phyloP scores from a whole-genome alignment of 2,797 vertebrate genomes.

The Peromyscus melanophrys region DNA sequence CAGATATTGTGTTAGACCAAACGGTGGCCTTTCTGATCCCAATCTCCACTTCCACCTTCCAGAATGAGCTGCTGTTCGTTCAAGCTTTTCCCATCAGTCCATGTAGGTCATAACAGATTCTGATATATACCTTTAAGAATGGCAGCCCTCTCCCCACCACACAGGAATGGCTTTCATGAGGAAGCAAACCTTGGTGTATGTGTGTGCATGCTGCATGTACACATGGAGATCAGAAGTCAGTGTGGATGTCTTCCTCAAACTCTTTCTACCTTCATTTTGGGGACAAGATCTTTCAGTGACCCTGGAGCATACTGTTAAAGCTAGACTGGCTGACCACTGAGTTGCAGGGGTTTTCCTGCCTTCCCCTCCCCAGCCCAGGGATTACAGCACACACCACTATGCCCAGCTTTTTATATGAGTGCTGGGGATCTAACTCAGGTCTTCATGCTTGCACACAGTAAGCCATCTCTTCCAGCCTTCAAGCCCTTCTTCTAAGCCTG shows the following conservation, averaged over 20 bases:
- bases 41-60: background rate
- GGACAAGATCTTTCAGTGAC: background rate
- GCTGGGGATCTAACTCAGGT: background rate
- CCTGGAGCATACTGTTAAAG: background rate
- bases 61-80: background rate
- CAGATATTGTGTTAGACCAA: background rate
- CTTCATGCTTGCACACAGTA: background rate
- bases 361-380: background rate
- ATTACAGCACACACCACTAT: background rate
- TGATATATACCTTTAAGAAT: constrained; percentile 26
- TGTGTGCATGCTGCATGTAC: background rate
- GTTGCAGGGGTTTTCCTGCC: background rate
- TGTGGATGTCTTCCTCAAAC: background rate
- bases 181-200: background rate
- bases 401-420: background rate
- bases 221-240: background rate
- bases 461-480: background rate
- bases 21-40: background rate
- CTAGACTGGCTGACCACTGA: background rate
- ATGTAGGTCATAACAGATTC: background rate
- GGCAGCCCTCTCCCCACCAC: background rate
- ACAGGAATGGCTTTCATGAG: constrained; percentile 32
- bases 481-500: constrained; percentile 27
- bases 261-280: background rate
- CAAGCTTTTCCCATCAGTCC: background rate